Evolutionary conservation across 2,797 vertebrate genomes (phyloP).

Genomic region (Enteromius anoplus): DNA sequence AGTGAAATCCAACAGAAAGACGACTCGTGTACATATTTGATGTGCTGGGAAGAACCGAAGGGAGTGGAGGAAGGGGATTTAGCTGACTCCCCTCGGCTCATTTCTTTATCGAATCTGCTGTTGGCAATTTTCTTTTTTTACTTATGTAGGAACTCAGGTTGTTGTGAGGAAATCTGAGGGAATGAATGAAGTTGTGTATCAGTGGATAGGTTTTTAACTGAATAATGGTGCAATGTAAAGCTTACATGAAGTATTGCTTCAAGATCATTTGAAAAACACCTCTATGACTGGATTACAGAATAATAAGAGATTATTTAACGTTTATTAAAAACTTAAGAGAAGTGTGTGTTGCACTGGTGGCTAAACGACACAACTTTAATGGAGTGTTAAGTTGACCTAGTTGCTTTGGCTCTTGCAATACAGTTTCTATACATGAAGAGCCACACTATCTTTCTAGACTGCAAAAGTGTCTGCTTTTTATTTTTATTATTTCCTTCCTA

Average conservation of each 20-base stretch:
- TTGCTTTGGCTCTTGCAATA: conserved; percentile 52
- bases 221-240: conserved; percentile 48
- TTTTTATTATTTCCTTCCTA: conserved; percentile 5
- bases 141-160: conserved; percentile 75
- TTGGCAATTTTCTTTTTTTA: conserved; percentile 52
- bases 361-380: conserved; percentile 36
- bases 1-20: conserved; percentile 63
- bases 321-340: conserved; percentile 38
- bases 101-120: conserved; percentile 53
- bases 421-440: conserved; percentile 29
- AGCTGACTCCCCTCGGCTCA: conserved; percentile 58
- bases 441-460: conserved; percentile 25
- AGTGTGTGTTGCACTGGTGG: conserved; percentile 16
- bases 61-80: conserved; percentile 45
- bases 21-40: conserved; percentile 51
- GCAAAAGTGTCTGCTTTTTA: conserved; percentile 7
- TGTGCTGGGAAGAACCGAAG: conserved; percentile 52
- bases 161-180: conserved; percentile 61
- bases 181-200: conserved; percentile 65
- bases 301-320: conserved; percentile 54
- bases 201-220: conserved; percentile 40
- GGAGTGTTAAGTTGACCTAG: conserved; percentile 36
- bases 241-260: conserved; percentile 36
- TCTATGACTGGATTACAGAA: conserved; percentile 47
- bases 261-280: conserved; percentile 45